These are phyloP conservation scores for Xiphorhynchus elegans DNA, from an alignment of 2,113 vertebrate species.

Conservation along the genomic window DNA sequence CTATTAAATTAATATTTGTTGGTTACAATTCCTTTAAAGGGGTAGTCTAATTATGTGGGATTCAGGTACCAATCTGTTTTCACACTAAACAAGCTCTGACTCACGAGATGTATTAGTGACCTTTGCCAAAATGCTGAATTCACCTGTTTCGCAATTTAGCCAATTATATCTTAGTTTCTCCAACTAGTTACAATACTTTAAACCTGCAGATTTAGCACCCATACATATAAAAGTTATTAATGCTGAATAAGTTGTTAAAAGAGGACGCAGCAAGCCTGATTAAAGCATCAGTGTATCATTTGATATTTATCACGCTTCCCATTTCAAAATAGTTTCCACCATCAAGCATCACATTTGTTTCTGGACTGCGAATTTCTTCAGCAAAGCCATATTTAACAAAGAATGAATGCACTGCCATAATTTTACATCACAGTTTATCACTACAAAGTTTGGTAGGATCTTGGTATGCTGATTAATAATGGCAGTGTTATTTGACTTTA, in stretches of 20 bases:
- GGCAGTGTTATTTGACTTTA: conserved; percentile 10
- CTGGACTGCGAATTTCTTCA: not conserved
- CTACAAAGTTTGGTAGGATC: conserved; percentile 21
- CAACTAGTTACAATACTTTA: not conserved
- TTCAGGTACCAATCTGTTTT: not conserved
- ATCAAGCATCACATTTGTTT: not conserved
- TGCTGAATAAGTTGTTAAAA: not conserved
- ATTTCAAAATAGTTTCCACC: not conserved
- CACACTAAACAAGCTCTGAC: not conserved
- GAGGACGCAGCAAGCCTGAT: not conserved
- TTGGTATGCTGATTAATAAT: conserved; percentile 8
- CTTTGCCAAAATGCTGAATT: not conserved
- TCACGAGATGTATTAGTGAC: not conserved
- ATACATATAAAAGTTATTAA: not conserved
- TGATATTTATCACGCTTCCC: not conserved
- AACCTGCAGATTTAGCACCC: not conserved
- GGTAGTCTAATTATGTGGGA: not conserved
- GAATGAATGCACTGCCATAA: not conserved
- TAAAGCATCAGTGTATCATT: not conserved
- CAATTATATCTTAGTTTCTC: not conserved
- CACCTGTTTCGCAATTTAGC: not conserved
- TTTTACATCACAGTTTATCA: conserved; percentile 6
- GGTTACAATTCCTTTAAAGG: not conserved
- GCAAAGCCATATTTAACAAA: not conserved
- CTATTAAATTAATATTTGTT: not conserved